Conservation (phyloP, 2,888 invertebrate species). For the Nephrotoma guestfalica region DNA sequence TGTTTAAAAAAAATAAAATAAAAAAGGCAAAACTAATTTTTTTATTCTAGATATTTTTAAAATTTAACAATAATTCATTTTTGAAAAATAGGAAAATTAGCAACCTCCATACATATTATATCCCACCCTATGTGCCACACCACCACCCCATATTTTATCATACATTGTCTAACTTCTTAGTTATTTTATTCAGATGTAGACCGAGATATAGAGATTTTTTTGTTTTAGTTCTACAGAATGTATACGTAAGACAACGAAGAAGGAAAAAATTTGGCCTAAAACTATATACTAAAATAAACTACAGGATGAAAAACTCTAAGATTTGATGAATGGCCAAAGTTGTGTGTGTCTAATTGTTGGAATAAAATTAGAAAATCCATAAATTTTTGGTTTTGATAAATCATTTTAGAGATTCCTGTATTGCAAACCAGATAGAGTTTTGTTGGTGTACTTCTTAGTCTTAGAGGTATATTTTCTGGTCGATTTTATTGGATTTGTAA, state of each 20-base stretch:
- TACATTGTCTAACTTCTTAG: not conserved
- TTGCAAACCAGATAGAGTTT: not conserved
- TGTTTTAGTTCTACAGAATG: not conserved
- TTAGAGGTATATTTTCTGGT: not conserved
- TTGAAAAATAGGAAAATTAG: not conserved
- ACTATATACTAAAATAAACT: not conserved
- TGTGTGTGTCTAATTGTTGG: slow-evolving; percentile 12
- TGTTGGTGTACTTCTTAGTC: not conserved
- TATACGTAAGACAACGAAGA: not conserved
- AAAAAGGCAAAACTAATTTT: not conserved
- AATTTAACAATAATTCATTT: not conserved
- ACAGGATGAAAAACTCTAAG: not conserved
- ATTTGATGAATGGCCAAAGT: slow-evolving; percentile 13
- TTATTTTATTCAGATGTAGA: not conserved
- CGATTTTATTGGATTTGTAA: not conserved
- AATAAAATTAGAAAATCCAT: slow-evolving; percentile 2
- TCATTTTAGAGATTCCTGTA: not conserved
- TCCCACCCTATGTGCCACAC: not conserved
- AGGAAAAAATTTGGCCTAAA: not conserved
- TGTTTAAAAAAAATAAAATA: not conserved
- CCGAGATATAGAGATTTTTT: not conserved
- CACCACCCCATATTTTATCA: not conserved
- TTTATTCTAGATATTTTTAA: not conserved
- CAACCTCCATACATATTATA: not conserved
- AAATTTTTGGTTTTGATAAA: slow-evolving; percentile 8